Conservation (phyloP, 2,888 invertebrate genomes). For the Desoria tigrina region DNA sequence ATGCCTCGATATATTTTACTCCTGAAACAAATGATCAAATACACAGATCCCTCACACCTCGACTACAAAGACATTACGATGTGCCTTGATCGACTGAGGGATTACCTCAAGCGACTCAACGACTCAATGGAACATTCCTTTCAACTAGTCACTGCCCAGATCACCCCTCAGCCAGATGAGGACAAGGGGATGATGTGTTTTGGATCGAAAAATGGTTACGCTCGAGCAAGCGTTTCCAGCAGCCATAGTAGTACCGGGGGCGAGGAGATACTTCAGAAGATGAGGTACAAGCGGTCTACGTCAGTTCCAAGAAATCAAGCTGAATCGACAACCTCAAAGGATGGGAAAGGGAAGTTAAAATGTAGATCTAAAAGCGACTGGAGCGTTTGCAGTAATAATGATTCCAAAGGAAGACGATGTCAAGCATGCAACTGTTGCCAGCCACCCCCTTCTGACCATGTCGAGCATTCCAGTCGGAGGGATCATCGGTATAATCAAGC, state of each 20-base stretch:
- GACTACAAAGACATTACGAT: conserved; percentile 57
- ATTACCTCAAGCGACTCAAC: conserved; percentile 58
- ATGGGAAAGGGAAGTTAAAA: conserved; percentile 38
- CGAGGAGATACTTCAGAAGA: conserved; percentile 32
- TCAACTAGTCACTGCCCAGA: conserved; percentile 56
- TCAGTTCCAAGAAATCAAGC: conserved; percentile 41
- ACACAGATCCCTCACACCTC: conserved; percentile 57
- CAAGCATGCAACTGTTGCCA: conserved; percentile 32
- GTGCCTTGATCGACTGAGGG: conserved; percentile 56
- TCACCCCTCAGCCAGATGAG: conserved; percentile 42
- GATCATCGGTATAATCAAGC: background rate
- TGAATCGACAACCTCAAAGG: conserved; percentile 44
- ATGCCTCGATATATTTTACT: conserved; percentile 59
- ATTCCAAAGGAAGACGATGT: conserved; percentile 15
- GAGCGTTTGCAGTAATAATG: conserved; percentile 35
- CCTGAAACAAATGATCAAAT: conserved; percentile 58
- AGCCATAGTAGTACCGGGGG: conserved; percentile 38
- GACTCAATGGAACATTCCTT: conserved; percentile 59
- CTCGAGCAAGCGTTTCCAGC: conserved; percentile 43
- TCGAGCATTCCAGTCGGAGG: conserved; percentile 4
- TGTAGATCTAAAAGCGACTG: conserved; percentile 47
- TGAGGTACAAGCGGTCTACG: conserved; percentile 42
- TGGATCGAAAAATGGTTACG: conserved; percentile 9
- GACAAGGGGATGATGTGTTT: conserved; percentile 22
- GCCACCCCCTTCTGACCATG: background rate